Evolutionary conservation across 37 sponge, comb jelly and placozoan genomes (phyloP), one percentile per base, ranked within the genome.

Genomic region (Agelas oroides): DNA sequence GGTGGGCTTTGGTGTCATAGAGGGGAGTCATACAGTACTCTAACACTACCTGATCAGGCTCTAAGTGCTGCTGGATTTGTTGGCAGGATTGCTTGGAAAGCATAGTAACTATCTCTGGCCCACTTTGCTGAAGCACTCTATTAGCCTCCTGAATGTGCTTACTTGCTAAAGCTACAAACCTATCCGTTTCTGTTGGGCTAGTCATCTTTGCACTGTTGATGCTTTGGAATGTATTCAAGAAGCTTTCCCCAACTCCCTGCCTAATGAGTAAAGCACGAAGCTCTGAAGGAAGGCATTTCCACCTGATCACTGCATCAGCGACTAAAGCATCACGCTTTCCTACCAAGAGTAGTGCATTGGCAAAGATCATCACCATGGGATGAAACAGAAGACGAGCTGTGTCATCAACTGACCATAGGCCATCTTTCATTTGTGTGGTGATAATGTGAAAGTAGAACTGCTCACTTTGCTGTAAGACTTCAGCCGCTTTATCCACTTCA

Each of bases 231-330:
- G 60, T 56, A 41, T 34, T 68, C 56, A 81, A 2, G 36, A 81
- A 32, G 1, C 38, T 70, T 1, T 46, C 30, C 1, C 82, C 60
- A 35, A 81, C 32, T 32, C 82, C 82, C 2, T 69, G 60, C 39
- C 71, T 69, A 31, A 32, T 59, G 53, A 81, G 71, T 21, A 81
- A 3, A 15, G 82, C 82, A 81, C 69, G 46, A 20, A 68, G 71
- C 36, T 81, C 82, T 53, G 71, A n/a, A 36, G 72, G 52, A 69
- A 81, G 70, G 38, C 82, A 53, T 53, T 81, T 81, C 82, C 82
- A 81, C 30, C 72, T 5, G 1, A 81, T 52, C 34, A 58, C 24
- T 13, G 39, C 14, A n/a, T 81, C 62, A 34, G 82, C 71, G 31
- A 81, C 38, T 1, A 70, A 21, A 1, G 12, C 18, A n/a, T 81